A percentile compares a stretch with the other conserved stretches of the same genome.
Conservation (phyloP, 2,797 vertebrate genomes). For the Anomalospiza imberbis region DNA sequence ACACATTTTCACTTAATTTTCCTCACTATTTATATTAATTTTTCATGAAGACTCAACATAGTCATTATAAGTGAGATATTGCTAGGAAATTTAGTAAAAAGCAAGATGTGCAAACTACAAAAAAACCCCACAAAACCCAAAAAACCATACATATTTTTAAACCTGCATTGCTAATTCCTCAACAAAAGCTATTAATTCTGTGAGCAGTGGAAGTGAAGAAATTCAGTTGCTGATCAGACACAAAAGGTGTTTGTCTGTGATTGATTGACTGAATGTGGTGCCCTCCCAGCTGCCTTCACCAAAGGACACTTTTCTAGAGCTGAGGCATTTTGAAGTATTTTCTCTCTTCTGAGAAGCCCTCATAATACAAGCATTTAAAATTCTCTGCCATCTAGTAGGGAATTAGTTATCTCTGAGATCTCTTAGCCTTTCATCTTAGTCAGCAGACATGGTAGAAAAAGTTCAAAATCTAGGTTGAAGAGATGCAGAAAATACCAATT, state of each 20-base stretch:
- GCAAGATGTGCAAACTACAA: not conserved
- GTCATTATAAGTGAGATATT: not conserved
- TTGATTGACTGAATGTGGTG: not conserved
- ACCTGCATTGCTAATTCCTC: not conserved
- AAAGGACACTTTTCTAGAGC: not conserved
- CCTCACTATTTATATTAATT: not conserved
- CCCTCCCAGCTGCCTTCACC: not conserved
- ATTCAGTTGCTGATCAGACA: not conserved
- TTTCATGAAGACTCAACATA: not conserved
- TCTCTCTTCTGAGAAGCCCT: not conserved
- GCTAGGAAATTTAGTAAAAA: not conserved
- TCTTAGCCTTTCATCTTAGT: not conserved
- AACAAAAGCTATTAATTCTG: not conserved
- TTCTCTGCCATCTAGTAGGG: not conserved
- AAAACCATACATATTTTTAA: not conserved
- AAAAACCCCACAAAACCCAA: not conserved
- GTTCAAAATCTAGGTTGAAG: not conserved
- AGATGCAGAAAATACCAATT: not conserved
- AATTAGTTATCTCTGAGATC: not conserved
- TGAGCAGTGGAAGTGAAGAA: not conserved
- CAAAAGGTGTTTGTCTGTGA: not conserved
- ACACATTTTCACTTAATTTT: slow-evolving; percentile 24
- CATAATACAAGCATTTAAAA: not conserved
- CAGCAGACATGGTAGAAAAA: not conserved
- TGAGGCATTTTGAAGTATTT: not conserved